Evolutionary conservation across 2,888 invertebrate species (phyloP).

Genomic region (Metalampra italica): DNA sequence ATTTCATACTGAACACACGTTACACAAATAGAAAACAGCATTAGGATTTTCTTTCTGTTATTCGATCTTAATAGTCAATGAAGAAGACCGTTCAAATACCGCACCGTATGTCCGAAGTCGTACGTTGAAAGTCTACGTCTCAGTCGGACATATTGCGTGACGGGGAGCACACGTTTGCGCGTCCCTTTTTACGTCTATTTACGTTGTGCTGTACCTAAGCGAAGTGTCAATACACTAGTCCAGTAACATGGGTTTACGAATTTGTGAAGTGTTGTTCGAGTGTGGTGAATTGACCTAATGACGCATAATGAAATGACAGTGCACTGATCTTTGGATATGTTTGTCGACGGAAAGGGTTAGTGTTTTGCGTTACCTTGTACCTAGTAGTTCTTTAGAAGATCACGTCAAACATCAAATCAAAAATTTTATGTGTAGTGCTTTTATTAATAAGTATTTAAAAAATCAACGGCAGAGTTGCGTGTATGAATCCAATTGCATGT

Average conservation of each 20-base stretch:
- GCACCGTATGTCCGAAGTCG: constrained; percentile 19
- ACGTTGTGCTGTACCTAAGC: constrained; percentile 42
- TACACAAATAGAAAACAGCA: not conserved
- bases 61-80: constrained; percentile 35
- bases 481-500: constrained; percentile 27
- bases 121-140: constrained; percentile 21
- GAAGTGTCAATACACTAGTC: constrained; percentile 47
- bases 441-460: not conserved
- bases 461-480: constrained; percentile 21
- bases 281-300: constrained; percentile 51
- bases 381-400: not conserved
- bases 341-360: constrained; percentile 13
- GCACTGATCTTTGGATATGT: constrained; percentile 20
- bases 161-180: constrained; percentile 53
- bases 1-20: not conserved
- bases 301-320: constrained; percentile 50
- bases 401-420: not conserved
- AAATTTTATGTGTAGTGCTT: not conserved
- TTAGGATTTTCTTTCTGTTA: constrained; percentile 25
- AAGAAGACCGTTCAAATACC: constrained; percentile 44
- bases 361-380: not conserved
- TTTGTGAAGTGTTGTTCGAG: constrained; percentile 54
- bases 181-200: constrained; percentile 45
- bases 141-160: constrained; percentile 57
- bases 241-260: constrained; percentile 47